phyloP scores from a whole-genome alignment of 2,888 invertebrate genomes.

The Caenorhabditis becei region DNA sequence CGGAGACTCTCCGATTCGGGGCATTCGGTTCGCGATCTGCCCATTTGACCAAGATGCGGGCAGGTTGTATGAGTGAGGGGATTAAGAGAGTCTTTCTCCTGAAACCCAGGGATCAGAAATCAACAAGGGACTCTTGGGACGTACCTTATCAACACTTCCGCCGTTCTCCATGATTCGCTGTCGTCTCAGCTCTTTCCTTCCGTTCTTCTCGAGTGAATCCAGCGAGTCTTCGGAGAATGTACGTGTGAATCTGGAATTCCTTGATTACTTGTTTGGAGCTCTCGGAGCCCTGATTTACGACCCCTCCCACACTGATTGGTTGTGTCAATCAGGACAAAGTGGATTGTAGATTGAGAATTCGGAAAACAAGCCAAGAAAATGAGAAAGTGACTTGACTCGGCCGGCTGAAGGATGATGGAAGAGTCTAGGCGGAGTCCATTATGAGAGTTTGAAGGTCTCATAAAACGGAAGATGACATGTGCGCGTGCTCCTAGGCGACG shows the following conservation, averaged over 20 bases:
- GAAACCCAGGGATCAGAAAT: no score
- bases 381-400: neutral
- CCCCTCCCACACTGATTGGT: conserved; percentile 52
- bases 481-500: neutral
- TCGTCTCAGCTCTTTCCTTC: conserved; percentile 68
- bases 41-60: conserved; percentile 70
- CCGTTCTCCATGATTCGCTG: conserved; percentile 64
- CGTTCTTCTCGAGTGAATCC: conserved; percentile 70
- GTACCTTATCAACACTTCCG: conserved; percentile 40
- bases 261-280: conserved; percentile 6
- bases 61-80: conserved; percentile 55
- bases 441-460: conserved; percentile 47
- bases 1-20: conserved; percentile 59
- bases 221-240: conserved; percentile 73
- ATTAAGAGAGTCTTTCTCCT: conserved; percentile 55
- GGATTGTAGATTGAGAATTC: neutral
- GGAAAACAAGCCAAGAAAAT: conserved; percentile 26
- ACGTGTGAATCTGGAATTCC: conserved; percentile 72
- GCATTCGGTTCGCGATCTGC: conserved; percentile 73
- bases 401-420: conserved; percentile 25
- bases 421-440: conserved; percentile 15
- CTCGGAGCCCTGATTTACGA: conserved; percentile 43
- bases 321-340: conserved; percentile 52
- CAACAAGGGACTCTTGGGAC: no score
- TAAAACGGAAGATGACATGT: conserved; percentile 22